A percentile compares a stretch with the other conserved stretches of the same genome.
These are phyloP conservation scores for Ivindomyrus marchei DNA, from an alignment of 2,113 vertebrate species.

Conservation along the genomic window DNA sequence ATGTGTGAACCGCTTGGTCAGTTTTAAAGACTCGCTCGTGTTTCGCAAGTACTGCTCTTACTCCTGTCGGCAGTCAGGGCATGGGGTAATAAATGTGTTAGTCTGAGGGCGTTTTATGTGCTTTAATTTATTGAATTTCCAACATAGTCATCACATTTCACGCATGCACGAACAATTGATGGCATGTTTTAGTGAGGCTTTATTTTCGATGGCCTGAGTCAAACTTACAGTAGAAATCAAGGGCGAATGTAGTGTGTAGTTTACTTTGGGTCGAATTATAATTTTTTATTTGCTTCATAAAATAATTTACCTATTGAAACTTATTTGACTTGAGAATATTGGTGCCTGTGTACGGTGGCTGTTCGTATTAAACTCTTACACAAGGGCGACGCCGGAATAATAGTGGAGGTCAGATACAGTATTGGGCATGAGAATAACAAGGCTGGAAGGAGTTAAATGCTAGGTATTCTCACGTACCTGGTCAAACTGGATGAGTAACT, in stretches of 20 bases:
- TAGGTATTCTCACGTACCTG: background rate
- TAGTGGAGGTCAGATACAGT: background rate
- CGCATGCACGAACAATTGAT: background rate
- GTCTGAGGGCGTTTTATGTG: background rate
- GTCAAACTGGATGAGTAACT: conserved; percentile 16
- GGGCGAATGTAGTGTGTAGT: background rate
- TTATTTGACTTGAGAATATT: background rate
- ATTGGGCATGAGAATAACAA: background rate
- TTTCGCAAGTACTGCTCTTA: background rate
- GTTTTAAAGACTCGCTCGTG: background rate
- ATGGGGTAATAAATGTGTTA: background rate
- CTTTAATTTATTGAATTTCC: background rate
- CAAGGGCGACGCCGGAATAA: background rate
- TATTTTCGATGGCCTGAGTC: background rate
- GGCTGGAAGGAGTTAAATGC: conserved; percentile 9
- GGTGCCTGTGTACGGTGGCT: background rate
- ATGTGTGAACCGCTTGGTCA: background rate
- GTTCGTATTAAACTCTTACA: background rate
- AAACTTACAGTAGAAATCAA: background rate
- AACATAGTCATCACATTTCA: background rate
- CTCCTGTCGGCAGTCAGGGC: background rate
- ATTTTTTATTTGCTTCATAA: background rate
- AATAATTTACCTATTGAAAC: background rate
- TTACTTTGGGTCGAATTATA: background rate
- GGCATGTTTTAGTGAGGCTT: background rate